phyloP scores from a whole-genome alignment of 2,113 vertebrate genomes.

The Natator depressus region DNA sequence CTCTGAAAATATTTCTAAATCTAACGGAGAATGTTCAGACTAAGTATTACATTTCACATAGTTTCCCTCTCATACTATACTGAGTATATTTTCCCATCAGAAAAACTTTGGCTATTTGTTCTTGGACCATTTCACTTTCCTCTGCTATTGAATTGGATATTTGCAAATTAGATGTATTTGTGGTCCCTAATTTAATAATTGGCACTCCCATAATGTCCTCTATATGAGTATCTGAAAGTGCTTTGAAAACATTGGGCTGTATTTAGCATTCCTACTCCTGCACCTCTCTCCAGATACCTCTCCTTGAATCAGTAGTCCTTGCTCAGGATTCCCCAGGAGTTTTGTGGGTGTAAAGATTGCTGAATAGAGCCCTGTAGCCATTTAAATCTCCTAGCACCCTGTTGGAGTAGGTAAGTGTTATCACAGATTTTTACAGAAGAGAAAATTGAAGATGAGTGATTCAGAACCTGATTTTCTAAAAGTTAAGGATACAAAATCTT shows the following conservation, averaged over 20 bases:
- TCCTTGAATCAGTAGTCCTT: not conserved
- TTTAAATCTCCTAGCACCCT: not conserved
- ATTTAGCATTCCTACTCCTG: constrained; percentile 15
- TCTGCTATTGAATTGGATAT: constrained; percentile 41
- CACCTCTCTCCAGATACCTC: not conserved
- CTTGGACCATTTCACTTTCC: constrained; percentile 41
- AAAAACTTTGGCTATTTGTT: constrained; percentile 40
- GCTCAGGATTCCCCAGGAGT: not conserved
- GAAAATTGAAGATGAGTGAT: not conserved
- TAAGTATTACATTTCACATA: constrained; percentile 15
- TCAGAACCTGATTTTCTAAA: not conserved
- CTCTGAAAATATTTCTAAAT: constrained; percentile 25
- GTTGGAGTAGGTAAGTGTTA: not conserved
- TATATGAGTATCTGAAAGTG: constrained; percentile 9
- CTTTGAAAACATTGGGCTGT: constrained; percentile 22
- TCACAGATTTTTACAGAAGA: not conserved
- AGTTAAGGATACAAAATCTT: no score
- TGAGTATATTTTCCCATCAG: constrained; percentile 12
- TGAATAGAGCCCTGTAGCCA: not conserved
- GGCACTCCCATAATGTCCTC: not conserved
- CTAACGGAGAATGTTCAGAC: constrained; percentile 18
- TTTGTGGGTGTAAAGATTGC: not conserved
- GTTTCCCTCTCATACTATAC: constrained; percentile 5
- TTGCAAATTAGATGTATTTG: constrained; percentile 37
- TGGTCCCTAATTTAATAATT: constrained; percentile 6